A percentile compares a stretch with the other conserved stretches of the same genome.
Conservation (phyloP, 2,797 vertebrate species). For the Cossypha polioptera region DNA sequence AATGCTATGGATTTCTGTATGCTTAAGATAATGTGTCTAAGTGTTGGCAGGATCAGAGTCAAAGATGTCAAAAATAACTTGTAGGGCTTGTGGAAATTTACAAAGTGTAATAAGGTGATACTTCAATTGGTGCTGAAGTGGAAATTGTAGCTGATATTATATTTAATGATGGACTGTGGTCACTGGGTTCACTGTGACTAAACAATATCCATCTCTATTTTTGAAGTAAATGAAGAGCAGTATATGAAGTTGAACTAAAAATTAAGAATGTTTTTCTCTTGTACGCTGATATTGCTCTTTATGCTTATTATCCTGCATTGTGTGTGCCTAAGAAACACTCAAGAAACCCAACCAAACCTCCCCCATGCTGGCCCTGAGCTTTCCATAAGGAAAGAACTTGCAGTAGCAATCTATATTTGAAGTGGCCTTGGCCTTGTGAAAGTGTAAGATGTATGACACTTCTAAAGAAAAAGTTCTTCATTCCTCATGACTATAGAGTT, state of each 20-base stretch:
- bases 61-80: slow-evolving; percentile 64
- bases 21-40: slow-evolving; percentile 29
- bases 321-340: not conserved
- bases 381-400: not conserved
- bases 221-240: not conserved
- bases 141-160: slow-evolving; percentile 30
- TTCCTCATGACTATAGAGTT: not conserved
- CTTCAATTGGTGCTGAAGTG: slow-evolving; percentile 45
- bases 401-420: not conserved
- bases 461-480: not conserved
- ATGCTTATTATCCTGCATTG: not conserved
- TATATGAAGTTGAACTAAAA: slow-evolving; percentile 2
- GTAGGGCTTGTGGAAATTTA: slow-evolving; percentile 61
- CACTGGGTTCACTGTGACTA: slow-evolving; percentile 28
- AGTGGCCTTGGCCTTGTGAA: not conserved
- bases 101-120: slow-evolving; percentile 60
- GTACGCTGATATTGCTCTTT: not conserved
- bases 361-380: not conserved
- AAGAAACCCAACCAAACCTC: not conserved
- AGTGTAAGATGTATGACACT: not conserved
- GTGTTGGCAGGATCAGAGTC: slow-evolving; percentile 53
- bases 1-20: slow-evolving; percentile 4
- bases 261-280: not conserved
- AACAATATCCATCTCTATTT: slow-evolving; percentile 14
- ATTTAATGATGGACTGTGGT: slow-evolving; percentile 56